Evolutionary conservation across 1,140 invertebrate species (phyloP), one percentile per base, ranked within the genome.

Genomic region (Micrasema longulum): DNA sequence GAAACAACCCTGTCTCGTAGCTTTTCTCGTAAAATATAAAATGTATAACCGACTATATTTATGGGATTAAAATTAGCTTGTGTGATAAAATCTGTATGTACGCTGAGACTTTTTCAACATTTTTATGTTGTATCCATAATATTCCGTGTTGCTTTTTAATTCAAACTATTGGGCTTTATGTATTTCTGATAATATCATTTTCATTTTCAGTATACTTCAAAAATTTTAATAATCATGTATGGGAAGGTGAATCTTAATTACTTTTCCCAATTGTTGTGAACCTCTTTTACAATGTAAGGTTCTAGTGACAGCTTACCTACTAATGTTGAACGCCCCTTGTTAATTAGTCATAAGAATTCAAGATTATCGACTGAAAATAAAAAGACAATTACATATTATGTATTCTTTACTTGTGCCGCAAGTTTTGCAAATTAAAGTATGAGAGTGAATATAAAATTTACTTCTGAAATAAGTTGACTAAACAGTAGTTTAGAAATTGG

Each of bases 41-140:
- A 31, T 66, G 64, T 66, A 66, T 66, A 48, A 53, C 64, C 48
- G 10, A 41, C 22, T 18, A 31, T 66, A 47, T 66, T 52, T 66
- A 66, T 52, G 47, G 64, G 64, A 36, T 60, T 36, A 52, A 69
- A 62, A 26, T 69, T 47, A 69, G 43, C 67, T 62, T 62, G 41
- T 62, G 67, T 60, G 53, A 62, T 60, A 31, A 60, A 35, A 18
- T 60, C 20, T 62, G 35, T 26, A 16, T 60, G 66, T 69, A 48
- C 35, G 67, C 67, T 69, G 53, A 60, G 31, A 53, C 53, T 60
- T 31, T 16, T 38, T 10, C 7, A 11, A 26, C 11, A 36, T 41
- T 18, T 12, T 31, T 16, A 60, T 60, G 18, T 26, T 60, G 18
- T 26, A 20, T 7, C n/a, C 22, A 26, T 12, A 7, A 11, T 26